phyloP scores from a whole-genome alignment of 2,888 invertebrate genomes.

The Boloria euphrosyne region DNA sequence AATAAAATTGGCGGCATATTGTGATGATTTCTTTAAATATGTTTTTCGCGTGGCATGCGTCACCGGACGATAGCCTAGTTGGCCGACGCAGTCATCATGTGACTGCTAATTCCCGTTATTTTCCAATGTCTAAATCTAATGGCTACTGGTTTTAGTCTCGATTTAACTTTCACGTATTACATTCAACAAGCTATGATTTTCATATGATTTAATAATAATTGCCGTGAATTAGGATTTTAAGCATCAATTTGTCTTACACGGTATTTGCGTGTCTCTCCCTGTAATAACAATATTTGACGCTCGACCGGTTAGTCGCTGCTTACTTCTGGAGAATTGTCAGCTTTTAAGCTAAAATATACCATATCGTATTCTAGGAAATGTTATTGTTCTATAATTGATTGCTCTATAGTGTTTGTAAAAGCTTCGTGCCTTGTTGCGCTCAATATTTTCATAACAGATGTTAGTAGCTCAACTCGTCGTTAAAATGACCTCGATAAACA shows the following conservation, averaged over 20 bases:
- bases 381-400: slow-evolving; percentile 24
- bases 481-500: slow-evolving; percentile 36
- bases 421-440: slow-evolving; percentile 37
- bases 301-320: slow-evolving; percentile 23
- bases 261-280: slow-evolving; percentile 22
- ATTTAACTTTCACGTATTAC: slow-evolving; percentile 28
- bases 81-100: slow-evolving; percentile 63
- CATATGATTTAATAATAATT: no score
- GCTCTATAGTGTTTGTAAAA: slow-evolving; percentile 28
- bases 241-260: slow-evolving; percentile 30
- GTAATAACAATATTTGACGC: slow-evolving; percentile 32
- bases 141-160: slow-evolving; percentile 38
- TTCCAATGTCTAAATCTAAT: slow-evolving; percentile 61
- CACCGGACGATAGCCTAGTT: slow-evolving; percentile 61
- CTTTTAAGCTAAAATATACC: slow-evolving; percentile 25
- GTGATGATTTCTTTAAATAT: slow-evolving; percentile 71
- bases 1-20: slow-evolving; percentile 58
- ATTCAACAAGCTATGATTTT: no score
- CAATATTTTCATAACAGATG: slow-evolving; percentile 39
- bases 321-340: slow-evolving; percentile 24
- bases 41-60: slow-evolving; percentile 61
- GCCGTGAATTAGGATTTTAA: slow-evolving; percentile 4
- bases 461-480: slow-evolving; percentile 36
- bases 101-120: slow-evolving; percentile 61
- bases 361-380: slow-evolving; percentile 24